These are phyloP conservation scores for Phyto melanocephala DNA, from an alignment of 2,888 invertebrate species.

Conservation along the genomic window DNA sequence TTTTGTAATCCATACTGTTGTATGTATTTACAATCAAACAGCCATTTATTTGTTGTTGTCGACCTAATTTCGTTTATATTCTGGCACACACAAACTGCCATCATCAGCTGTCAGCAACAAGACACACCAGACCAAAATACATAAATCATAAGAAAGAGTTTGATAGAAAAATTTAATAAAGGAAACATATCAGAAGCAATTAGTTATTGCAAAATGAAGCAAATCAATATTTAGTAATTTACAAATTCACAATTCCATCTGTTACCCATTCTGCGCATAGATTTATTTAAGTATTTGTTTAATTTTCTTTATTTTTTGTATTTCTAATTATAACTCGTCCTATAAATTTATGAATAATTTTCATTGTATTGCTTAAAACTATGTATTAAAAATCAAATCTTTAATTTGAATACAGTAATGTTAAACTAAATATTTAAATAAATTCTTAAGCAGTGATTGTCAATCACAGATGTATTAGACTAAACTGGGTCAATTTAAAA, in stretches of 20 bases:
- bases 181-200: neutral
- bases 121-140: neutral
- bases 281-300: neutral
- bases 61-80: too few species aligned
- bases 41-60: too few species aligned
- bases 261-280: neutral
- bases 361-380: constrained; percentile 3
- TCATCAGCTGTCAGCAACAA: neutral
- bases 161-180: too few species aligned
- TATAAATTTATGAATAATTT: constrained; percentile 21
- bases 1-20: too few species aligned
- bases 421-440: constrained; percentile 21
- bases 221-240: neutral
- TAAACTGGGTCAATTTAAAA: too few species aligned
- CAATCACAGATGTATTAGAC: neutral
- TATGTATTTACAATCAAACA: too few species aligned
- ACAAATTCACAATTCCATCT: too few species aligned
- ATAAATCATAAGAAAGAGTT: neutral
- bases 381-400: neutral
- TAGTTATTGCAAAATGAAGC: neutral
- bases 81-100: too few species aligned
- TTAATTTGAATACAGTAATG: constrained; percentile 10
- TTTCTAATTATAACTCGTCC: neutral
- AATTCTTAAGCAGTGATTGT: neutral
- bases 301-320: neutral